Conservation (phyloP, 2,888 invertebrate genomes). For the Volucella zonaria region DNA sequence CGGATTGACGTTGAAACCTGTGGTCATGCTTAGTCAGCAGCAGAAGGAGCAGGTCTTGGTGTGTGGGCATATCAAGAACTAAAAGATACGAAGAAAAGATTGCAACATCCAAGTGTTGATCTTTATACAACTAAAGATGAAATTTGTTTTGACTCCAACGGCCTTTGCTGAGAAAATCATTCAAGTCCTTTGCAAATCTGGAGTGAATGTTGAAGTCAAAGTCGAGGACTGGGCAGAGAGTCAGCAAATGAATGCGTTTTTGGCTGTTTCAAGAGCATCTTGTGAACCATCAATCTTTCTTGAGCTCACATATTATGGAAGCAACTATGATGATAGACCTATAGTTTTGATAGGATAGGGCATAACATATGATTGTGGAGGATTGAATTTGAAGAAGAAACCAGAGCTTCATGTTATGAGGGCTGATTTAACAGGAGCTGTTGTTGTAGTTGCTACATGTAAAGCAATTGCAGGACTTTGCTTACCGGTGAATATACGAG, state of each 20-base stretch:
- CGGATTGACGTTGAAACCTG: conserved; percentile 89
- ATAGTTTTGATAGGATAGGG: conserved; percentile 89
- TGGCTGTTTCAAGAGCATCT: conserved; percentile 90
- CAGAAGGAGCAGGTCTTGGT: conserved; percentile 89
- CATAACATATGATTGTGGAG: conserved; percentile 88
- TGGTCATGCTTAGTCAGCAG: conserved; percentile 89
- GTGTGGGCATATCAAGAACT: conserved; percentile 87
- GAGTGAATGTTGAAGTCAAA: conserved; percentile 81
- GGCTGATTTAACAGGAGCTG: conserved; percentile 93
- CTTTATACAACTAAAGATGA: conserved; percentile 85
- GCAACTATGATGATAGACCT: conserved; percentile 85
- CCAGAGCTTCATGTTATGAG: conserved; percentile 87
- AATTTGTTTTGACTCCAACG: conserved; percentile 90
- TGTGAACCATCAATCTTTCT: conserved; percentile 91
- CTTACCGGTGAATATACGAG: conserved; percentile 87
- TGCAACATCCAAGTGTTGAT: conserved; percentile 78
- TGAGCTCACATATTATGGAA: conserved; percentile 89
- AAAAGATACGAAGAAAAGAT: conserved; percentile 77
- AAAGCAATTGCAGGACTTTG: conserved; percentile 87
- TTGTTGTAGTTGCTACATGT: conserved; percentile 88
- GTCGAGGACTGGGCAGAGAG: conserved; percentile 88
- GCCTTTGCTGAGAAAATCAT: conserved; percentile 88
- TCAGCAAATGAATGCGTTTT: conserved; percentile 91
- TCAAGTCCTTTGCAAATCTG: conserved; percentile 80
- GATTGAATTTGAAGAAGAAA: conserved; percentile 86